Percentiles rank a stretch among this genome's conserved stretches.
phyloP scores from a whole-genome alignment of 2,888 invertebrate genomes.

The Amphipyra tragopoginis region DNA sequence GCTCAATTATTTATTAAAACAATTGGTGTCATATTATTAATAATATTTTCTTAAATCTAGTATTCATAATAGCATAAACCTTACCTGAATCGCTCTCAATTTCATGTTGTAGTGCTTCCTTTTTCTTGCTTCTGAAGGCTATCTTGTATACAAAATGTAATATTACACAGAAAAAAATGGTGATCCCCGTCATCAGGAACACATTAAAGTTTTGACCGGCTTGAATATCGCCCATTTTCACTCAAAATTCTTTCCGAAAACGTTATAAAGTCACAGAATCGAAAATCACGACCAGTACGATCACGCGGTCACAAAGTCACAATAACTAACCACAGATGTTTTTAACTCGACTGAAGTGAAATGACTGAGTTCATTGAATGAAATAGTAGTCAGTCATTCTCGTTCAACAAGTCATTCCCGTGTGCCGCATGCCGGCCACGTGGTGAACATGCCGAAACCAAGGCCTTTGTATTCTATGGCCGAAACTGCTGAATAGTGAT shows the following conservation, averaged over 20 bases:
- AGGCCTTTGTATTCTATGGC: no score
- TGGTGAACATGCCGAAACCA: no score
- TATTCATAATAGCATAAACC: slow-evolving; percentile 41
- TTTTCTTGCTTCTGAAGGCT: slow-evolving; percentile 78
- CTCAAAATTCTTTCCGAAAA: slow-evolving; percentile 75
- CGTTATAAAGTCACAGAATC: slow-evolving; percentile 55
- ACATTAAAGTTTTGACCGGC: slow-evolving; percentile 77
- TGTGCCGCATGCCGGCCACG: no score
- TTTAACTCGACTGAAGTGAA: slow-evolving; percentile 53
- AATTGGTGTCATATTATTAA: not conserved
- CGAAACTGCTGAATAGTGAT: no score
- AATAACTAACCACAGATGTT: slow-evolving; percentile 67
- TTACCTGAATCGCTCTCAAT: slow-evolving; percentile 81
- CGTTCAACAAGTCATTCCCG: no score
- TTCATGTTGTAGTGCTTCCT: slow-evolving; percentile 76
- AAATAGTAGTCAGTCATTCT: slow-evolving; percentile 24
- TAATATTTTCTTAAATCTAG: slow-evolving; percentile 8
- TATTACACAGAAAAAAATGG: slow-evolving; percentile 77
- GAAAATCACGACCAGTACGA: slow-evolving; percentile 68
- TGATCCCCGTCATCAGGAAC: slow-evolving; percentile 73
- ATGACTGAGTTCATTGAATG: not conserved
- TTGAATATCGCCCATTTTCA: slow-evolving; percentile 84
- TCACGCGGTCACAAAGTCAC: slow-evolving; percentile 81
- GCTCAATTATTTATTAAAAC: slow-evolving; percentile 1
- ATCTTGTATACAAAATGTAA: slow-evolving; percentile 81